These are phyloP conservation scores for Urophycis tenuis DNA, from an alignment of 2,797 vertebrate species.

Conservation along the genomic window DNA sequence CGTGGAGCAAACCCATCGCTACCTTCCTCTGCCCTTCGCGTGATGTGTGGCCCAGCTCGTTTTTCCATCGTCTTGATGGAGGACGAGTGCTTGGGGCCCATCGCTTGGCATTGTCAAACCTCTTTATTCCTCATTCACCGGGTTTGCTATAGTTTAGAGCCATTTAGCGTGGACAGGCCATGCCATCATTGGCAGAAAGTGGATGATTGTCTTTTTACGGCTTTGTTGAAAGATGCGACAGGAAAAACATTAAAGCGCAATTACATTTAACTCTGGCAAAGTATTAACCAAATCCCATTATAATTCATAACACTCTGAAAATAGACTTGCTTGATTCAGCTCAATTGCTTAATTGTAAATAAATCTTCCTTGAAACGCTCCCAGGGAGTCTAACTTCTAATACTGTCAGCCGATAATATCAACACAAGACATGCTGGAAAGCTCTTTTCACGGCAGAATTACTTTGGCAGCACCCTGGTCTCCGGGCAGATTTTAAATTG, in stretches of 20 bases:
- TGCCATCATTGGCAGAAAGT: not conserved
- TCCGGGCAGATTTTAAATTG: conserved; percentile 12
- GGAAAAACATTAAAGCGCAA: not conserved
- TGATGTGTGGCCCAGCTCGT: not conserved
- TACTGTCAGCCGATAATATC: not conserved
- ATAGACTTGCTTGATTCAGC: not conserved
- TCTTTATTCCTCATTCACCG: not conserved
- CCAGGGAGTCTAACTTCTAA: not conserved
- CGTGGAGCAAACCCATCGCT: not conserved
- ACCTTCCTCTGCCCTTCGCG: not conserved
- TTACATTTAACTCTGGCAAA: not conserved
- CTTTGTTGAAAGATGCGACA: not conserved
- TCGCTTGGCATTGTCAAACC: conserved; percentile 15
- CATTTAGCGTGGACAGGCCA: not conserved
- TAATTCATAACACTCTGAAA: not conserved
- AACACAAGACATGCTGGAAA: not conserved
- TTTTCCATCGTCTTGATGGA: not conserved
- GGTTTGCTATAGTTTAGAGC: not conserved
- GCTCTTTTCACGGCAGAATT: not conserved
- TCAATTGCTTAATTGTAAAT: not conserved
- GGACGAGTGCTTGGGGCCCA: not conserved
- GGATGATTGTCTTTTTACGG: not conserved
- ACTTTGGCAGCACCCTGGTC: conserved; percentile 21
- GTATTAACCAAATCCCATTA: not conserved
- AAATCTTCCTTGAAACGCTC: not conserved